phyloP scores from a whole-genome alignment of 2,888 invertebrate genomes.

The Chrysodeixis includens region DNA sequence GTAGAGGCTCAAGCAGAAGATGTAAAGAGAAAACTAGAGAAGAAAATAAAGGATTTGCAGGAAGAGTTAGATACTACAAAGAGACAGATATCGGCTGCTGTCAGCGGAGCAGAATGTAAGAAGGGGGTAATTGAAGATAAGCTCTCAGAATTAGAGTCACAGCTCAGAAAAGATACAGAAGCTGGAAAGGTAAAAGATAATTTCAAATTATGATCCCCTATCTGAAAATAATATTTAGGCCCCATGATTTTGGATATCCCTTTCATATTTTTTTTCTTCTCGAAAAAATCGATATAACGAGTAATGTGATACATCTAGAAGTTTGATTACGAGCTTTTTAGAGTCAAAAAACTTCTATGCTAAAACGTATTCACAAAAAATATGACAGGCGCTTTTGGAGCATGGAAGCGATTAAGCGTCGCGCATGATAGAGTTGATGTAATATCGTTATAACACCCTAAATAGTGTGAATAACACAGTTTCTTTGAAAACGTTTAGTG shows the following conservation, averaged over 20 bases:
- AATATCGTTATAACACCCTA: constrained; percentile 16
- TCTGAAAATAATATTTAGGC: neutral
- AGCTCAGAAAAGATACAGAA: constrained; percentile 68
- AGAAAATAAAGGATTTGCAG: constrained; percentile 70
- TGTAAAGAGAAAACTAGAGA: constrained; percentile 65
- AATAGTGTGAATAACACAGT: constrained; percentile 18
- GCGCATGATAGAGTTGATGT: constrained; percentile 12
- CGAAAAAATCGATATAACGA: no score
- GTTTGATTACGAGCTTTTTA: no score
- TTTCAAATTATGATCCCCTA: neutral
- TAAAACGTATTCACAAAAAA: neutral
- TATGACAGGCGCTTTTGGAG: neutral
- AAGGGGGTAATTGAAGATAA: constrained; percentile 73
- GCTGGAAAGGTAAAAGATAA: constrained; percentile 21
- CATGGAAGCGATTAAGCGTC: neutral
- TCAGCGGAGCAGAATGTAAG: constrained; percentile 71
- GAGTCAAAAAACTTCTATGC: no score
- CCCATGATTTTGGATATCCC: neutral
- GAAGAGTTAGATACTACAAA: constrained; percentile 75
- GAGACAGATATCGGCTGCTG: constrained; percentile 70
- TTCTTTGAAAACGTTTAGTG: constrained; percentile 21
- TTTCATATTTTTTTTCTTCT: no score
- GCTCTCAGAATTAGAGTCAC: constrained; percentile 72
- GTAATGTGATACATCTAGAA: no score
- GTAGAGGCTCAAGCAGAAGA: constrained; percentile 69